Evolutionary conservation across 1,140 invertebrate genomes (phyloP), one percentile per base, ranked within the genome.

Genomic region (Brachystomella parvula): DNA sequence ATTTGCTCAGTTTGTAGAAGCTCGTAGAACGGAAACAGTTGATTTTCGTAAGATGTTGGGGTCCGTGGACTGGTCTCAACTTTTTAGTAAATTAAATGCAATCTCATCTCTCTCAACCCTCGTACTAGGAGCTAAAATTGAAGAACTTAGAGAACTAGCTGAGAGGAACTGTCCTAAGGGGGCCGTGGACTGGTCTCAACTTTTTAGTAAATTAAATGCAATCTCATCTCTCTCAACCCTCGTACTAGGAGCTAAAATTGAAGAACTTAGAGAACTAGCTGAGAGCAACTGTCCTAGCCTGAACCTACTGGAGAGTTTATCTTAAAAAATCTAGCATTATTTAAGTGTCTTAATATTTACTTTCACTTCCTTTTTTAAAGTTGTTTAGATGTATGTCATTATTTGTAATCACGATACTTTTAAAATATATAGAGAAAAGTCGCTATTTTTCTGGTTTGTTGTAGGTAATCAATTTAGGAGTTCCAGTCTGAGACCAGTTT

Each of bases 1-100:
- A 3, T 60, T 60, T 24, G 58, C 9, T 12, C 9, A 30, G 9
- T 60, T 35, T 19, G 29, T 60, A 26, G 32, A 3, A 9, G 29
- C 6, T 3, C 58, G 58, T 60, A 29, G 9, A 60, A 60, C 58
- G 32, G 58, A 60, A 60, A 60, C 33, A 6, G 19, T 60, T 17
- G 58, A 60, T 29, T 60, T 60, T 17, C 58, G 58, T 29, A 60
- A 60, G 31, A 60, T 60, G 58, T 24, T 53, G 9, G 49, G 49
- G 24, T 19, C 15, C 21, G 49, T 53, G 12, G 12, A 15, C 24
- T 53, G 49, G 49, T 9, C 9, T 6, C 12, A 53, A 6, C 24
- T 53, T 19, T 53, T 53, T 24, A 26, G 3, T 15, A 53, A 53
- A 26, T 24, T 53, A 15, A 24, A 24, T 3, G 6, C 9, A 24